Evolutionary conservation across 2,797 vertebrate species (phyloP), one percentile per base, ranked within the genome.

Genomic region (Halcyon chelicuti): DNA sequence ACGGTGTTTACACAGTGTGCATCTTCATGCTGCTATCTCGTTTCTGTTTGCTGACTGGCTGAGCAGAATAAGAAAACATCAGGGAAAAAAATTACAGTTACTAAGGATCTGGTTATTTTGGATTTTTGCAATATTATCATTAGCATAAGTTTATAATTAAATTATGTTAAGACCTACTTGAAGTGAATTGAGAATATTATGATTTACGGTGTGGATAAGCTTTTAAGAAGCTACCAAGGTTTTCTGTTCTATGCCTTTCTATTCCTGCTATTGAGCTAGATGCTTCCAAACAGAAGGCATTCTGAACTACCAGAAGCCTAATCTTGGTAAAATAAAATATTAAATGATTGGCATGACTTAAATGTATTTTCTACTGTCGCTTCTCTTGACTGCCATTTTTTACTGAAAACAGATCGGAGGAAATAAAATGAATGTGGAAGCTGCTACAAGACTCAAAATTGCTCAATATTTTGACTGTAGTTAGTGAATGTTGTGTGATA

Each of bases 361-460:
- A 86, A 54, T 71, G 2, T 42, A 20, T 85, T 80, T 90, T 89
- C 60, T 90, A 2, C 42, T 23, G 9, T 73, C 25, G 51, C 6
- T 51, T n/a, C 39, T 76, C 21, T 14, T 86, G 42, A 39, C 8
- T 84, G 8, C 49, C 23, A 6, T 54, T 66, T 58, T 81, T 93
- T 81, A 18, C 62, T 78, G 85, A 57, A 76, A 92, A 67, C 22
- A 68, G 52, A 68, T 62, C 0, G 16, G 70, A 91, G n/a, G 54
- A 75, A 74, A 73, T 76, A 58, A 88, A 95, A 67, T 33, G 18
- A 90, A 47, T 74, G 60, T 88, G 60, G 66, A 94, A 91, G 93
- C 72, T 47, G 47, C 74, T 86, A 3, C 31, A 31, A 44, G 37
- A 65, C 88, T 93, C 78, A 68, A 89, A 90, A 47, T 65, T 91